phyloP scores from a whole-genome alignment of 2,113 vertebrate genomes.

The Thermophis baileyi region DNA sequence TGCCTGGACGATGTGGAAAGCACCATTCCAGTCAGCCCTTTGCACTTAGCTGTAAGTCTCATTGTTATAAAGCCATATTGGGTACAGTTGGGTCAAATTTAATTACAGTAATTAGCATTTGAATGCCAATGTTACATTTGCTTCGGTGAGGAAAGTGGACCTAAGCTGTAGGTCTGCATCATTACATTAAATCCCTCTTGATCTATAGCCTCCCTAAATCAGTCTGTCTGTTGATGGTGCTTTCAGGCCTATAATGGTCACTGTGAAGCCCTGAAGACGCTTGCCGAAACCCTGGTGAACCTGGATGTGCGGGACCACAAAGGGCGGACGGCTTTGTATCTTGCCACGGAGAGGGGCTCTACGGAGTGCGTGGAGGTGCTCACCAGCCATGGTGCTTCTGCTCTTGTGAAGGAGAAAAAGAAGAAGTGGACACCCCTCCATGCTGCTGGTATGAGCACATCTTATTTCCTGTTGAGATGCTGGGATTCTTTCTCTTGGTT shows the following conservation, averaged over 20 bases:
- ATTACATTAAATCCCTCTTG: background rate
- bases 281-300: slow-evolving; percentile 92
- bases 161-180: background rate
- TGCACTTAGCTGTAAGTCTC: slow-evolving; percentile 96
- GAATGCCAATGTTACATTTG: background rate
- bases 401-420: slow-evolving; percentile 81
- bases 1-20: slow-evolving; percentile 94
- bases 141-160: background rate
- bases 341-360: slow-evolving; percentile 85
- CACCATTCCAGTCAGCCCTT: slow-evolving; percentile 90
- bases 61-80: background rate
- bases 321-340: slow-evolving; percentile 87
- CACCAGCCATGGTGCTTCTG: slow-evolving; percentile 85
- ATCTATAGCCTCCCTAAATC: background rate
- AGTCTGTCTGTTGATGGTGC: background rate
- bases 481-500: background rate
- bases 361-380: slow-evolving; percentile 87
- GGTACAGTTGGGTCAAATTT: background rate
- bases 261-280: slow-evolving; percentile 88
- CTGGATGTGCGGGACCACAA: slow-evolving; percentile 86
- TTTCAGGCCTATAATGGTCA: slow-evolving; percentile 91
- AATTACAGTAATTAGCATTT: background rate
- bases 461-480: background rate
- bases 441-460: slow-evolving; percentile 77
- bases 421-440: slow-evolving; percentile 88